Evolutionary conservation across 2,797 vertebrate genomes (phyloP).

Genomic region (Smutsia temminckii): DNA sequence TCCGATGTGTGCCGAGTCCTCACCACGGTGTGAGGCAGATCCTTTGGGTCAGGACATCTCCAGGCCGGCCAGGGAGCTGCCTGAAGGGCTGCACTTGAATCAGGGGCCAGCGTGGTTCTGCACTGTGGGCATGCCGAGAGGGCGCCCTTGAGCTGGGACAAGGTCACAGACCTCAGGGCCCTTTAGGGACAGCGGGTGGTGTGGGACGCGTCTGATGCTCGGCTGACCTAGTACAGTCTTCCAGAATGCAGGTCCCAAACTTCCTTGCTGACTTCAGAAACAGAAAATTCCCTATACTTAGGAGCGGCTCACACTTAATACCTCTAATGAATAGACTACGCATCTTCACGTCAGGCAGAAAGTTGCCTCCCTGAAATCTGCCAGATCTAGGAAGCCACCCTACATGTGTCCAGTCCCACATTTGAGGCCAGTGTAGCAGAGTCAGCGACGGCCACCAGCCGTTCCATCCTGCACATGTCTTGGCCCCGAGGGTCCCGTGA

Average conservation of each 20-base stretch:
- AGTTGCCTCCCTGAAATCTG: neutral
- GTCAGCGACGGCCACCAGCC: neutral
- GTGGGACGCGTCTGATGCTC: accelerated
- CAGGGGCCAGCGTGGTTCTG: neutral
- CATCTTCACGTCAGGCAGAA: neutral
- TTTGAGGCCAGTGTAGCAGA: neutral
- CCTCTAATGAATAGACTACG: neutral
- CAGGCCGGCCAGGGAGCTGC: too few relatives aligned
- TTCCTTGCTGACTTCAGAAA: neutral
- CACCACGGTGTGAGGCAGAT: too few relatives aligned
- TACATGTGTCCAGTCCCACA: neutral
- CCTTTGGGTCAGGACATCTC: too few relatives aligned
- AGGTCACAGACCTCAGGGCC: neutral
- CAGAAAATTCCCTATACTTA: neutral
- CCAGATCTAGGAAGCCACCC: neutral
- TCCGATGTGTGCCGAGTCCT: too few relatives aligned
- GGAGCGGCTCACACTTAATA: neutral
- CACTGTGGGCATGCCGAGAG: neutral
- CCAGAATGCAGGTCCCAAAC: neutral
- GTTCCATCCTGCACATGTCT: accelerated
- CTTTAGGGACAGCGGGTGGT: neutral
- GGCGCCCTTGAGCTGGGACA: too few relatives aligned
- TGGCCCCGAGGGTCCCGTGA: neutral
- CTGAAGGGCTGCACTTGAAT: neutral
- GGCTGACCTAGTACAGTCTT: neutral